Evolutionary conservation across 2,888 invertebrate genomes (phyloP).

Genomic region (Idaea biselata): DNA sequence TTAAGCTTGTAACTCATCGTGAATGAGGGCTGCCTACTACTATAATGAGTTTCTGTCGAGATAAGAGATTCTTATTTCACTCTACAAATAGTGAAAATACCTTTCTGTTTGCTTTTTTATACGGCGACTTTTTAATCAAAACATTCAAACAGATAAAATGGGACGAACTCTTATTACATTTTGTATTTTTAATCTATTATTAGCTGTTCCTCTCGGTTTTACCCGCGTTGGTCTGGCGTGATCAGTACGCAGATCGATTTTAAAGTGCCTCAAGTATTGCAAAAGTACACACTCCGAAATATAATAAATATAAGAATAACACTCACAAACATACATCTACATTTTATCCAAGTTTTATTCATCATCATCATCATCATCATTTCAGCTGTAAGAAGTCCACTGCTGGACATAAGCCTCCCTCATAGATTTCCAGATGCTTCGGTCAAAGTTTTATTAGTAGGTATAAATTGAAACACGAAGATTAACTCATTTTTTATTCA

Average conservation of each 20-base stretch:
- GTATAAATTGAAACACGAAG: background rate
- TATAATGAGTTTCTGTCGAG: conserved; percentile 48
- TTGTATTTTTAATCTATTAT: background rate
- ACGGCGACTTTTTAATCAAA: background rate
- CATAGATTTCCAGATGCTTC: no score
- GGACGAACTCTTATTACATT: background rate
- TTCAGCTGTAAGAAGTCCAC: no score
- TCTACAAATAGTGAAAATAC: conserved; percentile 22
- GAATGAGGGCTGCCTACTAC: conserved; percentile 28
- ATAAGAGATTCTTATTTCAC: conserved; percentile 34
- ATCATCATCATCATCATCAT: no score
- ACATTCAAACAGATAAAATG: background rate
- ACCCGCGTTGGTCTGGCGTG: background rate
- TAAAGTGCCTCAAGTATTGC: no score
- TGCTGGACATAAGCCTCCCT: no score
- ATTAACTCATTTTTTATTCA: background rate
- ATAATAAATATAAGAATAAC: no score
- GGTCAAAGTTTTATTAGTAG: no score
- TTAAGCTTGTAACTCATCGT: conserved; percentile 63
- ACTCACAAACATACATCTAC: no score
- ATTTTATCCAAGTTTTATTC: no score
- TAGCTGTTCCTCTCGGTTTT: background rate
- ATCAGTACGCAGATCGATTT: background rate
- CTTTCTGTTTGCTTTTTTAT: conserved; percentile 19
- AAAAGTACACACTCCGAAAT: no score